phyloP scores from a whole-genome alignment of 2,888 invertebrate genomes.

The Dicranocentrus wangi region DNA sequence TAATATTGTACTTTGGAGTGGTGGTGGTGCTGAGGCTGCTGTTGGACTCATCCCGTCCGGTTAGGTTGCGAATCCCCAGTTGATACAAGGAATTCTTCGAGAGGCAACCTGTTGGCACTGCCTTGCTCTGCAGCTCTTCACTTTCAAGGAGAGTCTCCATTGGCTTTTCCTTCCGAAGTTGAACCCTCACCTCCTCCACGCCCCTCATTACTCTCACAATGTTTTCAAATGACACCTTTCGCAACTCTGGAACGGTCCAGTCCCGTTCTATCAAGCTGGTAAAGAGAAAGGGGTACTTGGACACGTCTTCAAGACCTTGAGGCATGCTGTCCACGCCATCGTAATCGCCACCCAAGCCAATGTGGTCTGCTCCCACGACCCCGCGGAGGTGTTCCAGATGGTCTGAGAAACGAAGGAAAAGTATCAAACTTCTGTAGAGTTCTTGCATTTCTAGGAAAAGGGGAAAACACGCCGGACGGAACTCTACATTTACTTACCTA shows the following conservation, averaged over 20 bases:
- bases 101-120: too few relatives aligned
- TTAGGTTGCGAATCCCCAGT: too few relatives aligned
- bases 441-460: too few relatives aligned
- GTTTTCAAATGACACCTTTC: constrained; percentile 75
- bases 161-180: too few relatives aligned
- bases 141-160: too few relatives aligned
- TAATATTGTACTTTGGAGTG: too few relatives aligned
- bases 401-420: constrained; percentile 57
- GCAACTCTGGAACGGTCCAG: constrained; percentile 74
- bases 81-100: too few relatives aligned
- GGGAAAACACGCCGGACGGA: too few relatives aligned
- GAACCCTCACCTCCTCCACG: constrained; percentile 68
- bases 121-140: too few relatives aligned
- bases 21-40: too few relatives aligned
- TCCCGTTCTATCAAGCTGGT: constrained; percentile 76
- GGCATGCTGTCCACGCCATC: constrained; percentile 76
- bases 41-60: too few relatives aligned
- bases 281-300: constrained; percentile 78
- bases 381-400: constrained; percentile 73
- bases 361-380: constrained; percentile 72
- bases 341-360: constrained; percentile 73
- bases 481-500: constrained; percentile 77
- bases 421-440: background rate
- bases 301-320: constrained; percentile 78
- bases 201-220: constrained; percentile 75